Evolutionary conservation across 1,140 invertebrate species (phyloP), one percentile per base, ranked within the genome.

Genomic region (Caenorhabditis inopinata): DNA sequence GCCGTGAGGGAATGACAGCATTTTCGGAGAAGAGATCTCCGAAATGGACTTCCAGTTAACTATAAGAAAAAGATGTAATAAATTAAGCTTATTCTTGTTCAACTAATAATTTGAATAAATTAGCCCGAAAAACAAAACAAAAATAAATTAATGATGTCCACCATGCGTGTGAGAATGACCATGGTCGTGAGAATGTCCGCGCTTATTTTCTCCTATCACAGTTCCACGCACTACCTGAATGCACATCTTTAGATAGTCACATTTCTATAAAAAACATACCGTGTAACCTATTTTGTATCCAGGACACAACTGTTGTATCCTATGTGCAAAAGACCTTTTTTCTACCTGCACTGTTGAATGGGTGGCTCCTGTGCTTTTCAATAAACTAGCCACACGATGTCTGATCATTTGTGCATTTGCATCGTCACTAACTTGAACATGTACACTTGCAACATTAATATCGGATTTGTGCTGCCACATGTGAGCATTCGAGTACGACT

Each of bases 1-100:
- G 93, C 79, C 94, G 94, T 87, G 95, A 97, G 91, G 95, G 95
- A 32, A 97, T 97, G 95, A 91, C 91, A 4, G 95, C 95, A 7
- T 97, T 97, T 87, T 88, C 93, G 29, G 94, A 96, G 87, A 97
- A 97, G 89, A 92, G 95, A 78, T 84, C 93, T 35, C 93, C 95
- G 0, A 82, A 85, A 12, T 87, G 86, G 86, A 81, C 42, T 6
- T n/a, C 14, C 16, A 74, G 18, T 45, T 74, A 32, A 38, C 21
- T 6, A 48, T 48, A 53, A 25, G 27, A 25, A 53, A 53, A 25
- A 53, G 16, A 62, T 4, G 11, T 53, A 53, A 25, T 11, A 47
- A 47, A n/a, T 3, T n/a, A 7, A 6, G 18, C 14, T 6, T 47
- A 6, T n/a, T 47, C 3, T 47, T 47, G 3, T n/a, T 47, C 46